These are phyloP conservation scores for Leptatherina wallacei DNA, from an alignment of 2,797 vertebrate species.

Conservation along the genomic window DNA sequence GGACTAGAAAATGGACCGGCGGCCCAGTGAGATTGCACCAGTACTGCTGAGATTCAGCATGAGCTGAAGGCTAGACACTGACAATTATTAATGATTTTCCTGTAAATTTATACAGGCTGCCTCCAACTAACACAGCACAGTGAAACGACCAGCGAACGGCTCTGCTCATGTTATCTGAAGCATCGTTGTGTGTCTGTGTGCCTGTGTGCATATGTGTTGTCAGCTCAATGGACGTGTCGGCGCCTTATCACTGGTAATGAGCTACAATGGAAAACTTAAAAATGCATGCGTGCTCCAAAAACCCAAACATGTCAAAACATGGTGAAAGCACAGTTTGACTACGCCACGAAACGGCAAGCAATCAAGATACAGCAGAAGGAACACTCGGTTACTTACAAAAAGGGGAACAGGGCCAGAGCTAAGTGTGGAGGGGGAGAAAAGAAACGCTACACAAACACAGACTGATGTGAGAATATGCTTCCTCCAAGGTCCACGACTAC, in stretches of 20 bases:
- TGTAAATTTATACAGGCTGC: constrained; percentile 70
- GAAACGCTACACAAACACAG: constrained; percentile 57
- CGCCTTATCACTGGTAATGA: constrained; percentile 60
- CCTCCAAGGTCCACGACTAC: constrained; percentile 46
- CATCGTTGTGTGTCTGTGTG: constrained; percentile 37
- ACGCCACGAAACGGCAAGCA: constrained; percentile 66
- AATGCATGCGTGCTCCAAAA: constrained; percentile 59
- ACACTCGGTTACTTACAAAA: constrained; percentile 47
- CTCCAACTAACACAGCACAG: constrained; percentile 56
- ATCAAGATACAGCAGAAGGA: constrained; percentile 59
- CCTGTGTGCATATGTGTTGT: constrained; percentile 43
- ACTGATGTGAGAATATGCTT: constrained; percentile 51
- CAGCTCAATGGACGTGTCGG: constrained; percentile 45
- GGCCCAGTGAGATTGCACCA: constrained; percentile 64
- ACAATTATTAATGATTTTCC: constrained; percentile 78
- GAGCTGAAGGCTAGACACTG: constrained; percentile 73
- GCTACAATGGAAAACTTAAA: constrained; percentile 48
- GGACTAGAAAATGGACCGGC: constrained; percentile 72
- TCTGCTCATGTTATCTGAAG: constrained; percentile 37
- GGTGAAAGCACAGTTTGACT: constrained; percentile 54
- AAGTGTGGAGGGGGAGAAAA: constrained; percentile 36
- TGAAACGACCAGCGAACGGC: constrained; percentile 44
- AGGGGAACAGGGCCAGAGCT: constrained; percentile 66
- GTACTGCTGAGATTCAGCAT: constrained; percentile 62
- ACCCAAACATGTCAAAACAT: constrained; percentile 68